Conservation (phyloP, 1,140 invertebrate species). For the Neuroterus valhalla region DNA sequence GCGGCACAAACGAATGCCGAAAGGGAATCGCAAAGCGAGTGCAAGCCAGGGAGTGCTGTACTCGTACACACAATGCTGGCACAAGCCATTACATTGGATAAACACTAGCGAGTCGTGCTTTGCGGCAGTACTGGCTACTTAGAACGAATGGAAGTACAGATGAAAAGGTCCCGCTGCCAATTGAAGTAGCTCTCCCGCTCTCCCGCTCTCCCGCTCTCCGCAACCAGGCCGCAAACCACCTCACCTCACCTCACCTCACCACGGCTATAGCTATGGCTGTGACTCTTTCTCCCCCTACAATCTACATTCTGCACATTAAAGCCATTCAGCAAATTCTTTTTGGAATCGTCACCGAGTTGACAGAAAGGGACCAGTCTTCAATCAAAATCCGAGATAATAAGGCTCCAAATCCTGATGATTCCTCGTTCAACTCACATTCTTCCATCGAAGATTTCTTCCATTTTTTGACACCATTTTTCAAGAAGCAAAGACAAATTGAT, state of each 20-base stretch:
- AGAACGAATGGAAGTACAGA: conserved; percentile 46
- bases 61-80: conserved; percentile 60
- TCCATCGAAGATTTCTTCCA: background rate
- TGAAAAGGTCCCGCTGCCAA: conserved; percentile 39
- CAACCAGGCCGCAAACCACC: background rate
- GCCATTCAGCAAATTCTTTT: conserved; percentile 44
- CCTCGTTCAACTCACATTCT: background rate
- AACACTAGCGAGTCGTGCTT: conserved; percentile 54
- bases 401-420: background rate
- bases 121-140: background rate
- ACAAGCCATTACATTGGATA: conserved; percentile 70
- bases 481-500: no score
- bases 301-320: conserved; percentile 54
- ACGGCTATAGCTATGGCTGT: background rate
- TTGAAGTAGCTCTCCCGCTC: conserved; percentile 43
- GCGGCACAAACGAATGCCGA: conserved; percentile 69
- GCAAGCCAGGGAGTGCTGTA: conserved; percentile 32
- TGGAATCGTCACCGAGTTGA: conserved; percentile 20
- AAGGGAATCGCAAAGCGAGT: conserved; percentile 70
- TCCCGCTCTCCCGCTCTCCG: no score
- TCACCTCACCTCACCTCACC: no score
- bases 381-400: background rate
- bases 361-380: conserved; percentile 2
- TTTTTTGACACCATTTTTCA: no score
- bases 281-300: no score